phyloP scores from a whole-genome alignment of 1,140 invertebrate genomes.

The Apocrypta bakeri region DNA sequence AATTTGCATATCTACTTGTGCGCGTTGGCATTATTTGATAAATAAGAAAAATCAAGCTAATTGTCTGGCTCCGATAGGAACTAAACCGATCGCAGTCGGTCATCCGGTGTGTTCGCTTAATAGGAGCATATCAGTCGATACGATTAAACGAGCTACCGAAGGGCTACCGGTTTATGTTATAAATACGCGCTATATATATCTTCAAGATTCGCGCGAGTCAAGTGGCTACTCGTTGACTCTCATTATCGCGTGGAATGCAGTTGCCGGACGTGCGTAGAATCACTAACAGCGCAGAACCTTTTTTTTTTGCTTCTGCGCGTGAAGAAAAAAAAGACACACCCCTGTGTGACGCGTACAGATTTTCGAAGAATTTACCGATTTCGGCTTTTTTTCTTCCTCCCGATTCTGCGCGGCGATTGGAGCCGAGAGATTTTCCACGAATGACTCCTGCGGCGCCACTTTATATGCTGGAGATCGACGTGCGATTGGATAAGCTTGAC shows the following conservation, averaged over 20 bases:
- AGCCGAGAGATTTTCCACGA: neutral
- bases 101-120: no score
- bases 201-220: neutral
- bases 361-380: neutral
- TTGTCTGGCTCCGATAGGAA: no score
- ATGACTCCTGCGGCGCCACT: neutral
- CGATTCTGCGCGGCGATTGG: neutral
- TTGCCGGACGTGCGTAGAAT: neutral
- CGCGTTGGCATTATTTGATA: no score
- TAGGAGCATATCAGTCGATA: neutral
- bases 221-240: neutral
- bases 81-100: no score
- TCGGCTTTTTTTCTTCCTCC: neutral
- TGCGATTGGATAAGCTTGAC: no score
- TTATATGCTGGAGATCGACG: no score
- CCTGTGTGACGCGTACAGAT: no score
- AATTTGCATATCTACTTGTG: no score
- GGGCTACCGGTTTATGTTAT: neutral
- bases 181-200: neutral
- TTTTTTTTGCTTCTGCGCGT: no score
- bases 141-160: neutral
- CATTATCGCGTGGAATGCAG: neutral
- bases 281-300: neutral
- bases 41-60: no score
- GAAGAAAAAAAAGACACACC: neutral